phyloP scores from a whole-genome alignment of 2,113 vertebrate genomes.

The Pterocles gutturalis region DNA sequence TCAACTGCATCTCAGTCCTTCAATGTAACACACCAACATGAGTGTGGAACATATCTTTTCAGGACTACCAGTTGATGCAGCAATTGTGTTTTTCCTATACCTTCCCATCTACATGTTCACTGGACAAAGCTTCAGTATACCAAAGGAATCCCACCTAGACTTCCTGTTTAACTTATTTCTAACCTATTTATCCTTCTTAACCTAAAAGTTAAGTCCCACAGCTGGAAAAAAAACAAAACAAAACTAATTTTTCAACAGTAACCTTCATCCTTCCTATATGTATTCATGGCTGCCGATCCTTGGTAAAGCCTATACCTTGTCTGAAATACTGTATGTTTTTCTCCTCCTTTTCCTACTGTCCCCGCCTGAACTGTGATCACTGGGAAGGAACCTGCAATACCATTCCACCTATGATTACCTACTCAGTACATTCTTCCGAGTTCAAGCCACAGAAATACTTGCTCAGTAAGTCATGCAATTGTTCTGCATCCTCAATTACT shows the following conservation, averaged over 20 bases:
- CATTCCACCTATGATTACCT: not conserved
- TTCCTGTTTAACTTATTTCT: not conserved
- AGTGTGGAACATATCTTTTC: not conserved
- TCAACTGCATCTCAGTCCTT: not conserved
- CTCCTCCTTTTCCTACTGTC: not conserved
- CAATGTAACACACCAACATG: not conserved
- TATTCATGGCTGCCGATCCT: not conserved
- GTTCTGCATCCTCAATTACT: not conserved
- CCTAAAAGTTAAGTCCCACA: not conserved
- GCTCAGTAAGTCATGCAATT: not conserved
- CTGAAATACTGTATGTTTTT: not conserved
- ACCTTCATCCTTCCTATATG: not conserved
- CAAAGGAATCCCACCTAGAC: not conserved
- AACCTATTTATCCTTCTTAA: not conserved
- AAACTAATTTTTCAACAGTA: not conserved
- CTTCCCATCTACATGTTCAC: not conserved
- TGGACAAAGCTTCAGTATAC: not conserved
- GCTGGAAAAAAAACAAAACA: not conserved
- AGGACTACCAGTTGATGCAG: not conserved
- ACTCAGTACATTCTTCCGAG: not conserved
- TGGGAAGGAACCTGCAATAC: not conserved
- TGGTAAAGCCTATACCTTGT: not conserved
- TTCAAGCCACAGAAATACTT: not conserved
- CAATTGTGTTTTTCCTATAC: not conserved
- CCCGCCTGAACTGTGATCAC: not conserved